Evolutionary conservation across 2,113 vertebrate species (phyloP).

Genomic region (Camelus bactrianus): DNA sequence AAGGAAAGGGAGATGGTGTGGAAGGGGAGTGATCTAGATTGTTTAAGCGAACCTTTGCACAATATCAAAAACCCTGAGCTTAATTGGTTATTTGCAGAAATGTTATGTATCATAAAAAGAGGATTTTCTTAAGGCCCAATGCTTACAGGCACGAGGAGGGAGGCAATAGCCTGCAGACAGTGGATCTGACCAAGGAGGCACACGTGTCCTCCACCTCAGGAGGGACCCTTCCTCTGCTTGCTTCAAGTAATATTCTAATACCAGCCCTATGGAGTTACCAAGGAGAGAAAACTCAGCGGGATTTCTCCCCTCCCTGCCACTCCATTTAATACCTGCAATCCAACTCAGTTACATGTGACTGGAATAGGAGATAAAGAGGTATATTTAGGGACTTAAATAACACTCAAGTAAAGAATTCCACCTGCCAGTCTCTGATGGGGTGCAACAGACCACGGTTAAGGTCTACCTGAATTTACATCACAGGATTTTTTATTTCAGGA

Average conservation of each 20-base stretch:
- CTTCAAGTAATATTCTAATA: neutral
- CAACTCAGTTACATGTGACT: neutral
- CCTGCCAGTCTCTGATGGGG: neutral
- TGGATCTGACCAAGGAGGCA: neutral
- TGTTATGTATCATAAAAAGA: neutral
- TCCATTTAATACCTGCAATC: slow-evolving; percentile 52
- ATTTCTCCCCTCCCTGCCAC: neutral
- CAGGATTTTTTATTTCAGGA: neutral
- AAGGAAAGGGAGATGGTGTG: neutral
- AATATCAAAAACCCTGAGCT: neutral
- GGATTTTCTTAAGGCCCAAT: neutral
- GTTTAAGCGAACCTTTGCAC: slow-evolving; percentile 46
- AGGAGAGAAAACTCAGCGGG: slow-evolving; percentile 20
- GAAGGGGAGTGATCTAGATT: slow-evolving; percentile 14
- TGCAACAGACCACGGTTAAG: neutral
- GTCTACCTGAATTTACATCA: neutral
- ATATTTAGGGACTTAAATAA: slow-evolving; percentile 40
- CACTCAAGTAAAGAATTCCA: slow-evolving; percentile 35
- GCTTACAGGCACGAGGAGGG: neutral
- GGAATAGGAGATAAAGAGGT: neutral
- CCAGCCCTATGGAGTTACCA: neutral
- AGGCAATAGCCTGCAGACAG: neutral
- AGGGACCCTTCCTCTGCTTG: neutral
- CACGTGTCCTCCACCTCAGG: neutral
- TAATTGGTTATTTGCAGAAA: neutral